Conservation (phyloP, 2,797 vertebrate species). For the Micrastur ruficollis region DNA sequence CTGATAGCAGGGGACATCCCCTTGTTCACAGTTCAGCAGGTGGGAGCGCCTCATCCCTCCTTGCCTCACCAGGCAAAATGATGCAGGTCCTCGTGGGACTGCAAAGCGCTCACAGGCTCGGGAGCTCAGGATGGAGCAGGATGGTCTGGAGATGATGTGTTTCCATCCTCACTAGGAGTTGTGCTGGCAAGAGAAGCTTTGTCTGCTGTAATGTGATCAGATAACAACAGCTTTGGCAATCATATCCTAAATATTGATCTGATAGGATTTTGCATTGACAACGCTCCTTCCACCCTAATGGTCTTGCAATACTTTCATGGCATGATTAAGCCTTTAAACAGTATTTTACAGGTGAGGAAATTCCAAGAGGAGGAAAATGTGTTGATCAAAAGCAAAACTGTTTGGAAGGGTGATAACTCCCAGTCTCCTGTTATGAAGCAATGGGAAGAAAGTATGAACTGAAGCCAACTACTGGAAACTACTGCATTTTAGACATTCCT, state of each 20-base stretch:
- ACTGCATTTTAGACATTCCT: background rate
- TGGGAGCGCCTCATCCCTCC: background rate
- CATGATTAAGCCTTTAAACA: background rate
- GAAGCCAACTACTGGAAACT: background rate
- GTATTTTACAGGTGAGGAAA: background rate
- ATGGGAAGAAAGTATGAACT: background rate
- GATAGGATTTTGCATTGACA: background rate
- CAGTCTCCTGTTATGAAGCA: background rate
- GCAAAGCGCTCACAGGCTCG: rapidly evolving
- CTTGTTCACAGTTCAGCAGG: background rate
- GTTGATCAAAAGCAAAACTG: background rate
- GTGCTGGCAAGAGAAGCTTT: too few relatives aligned
- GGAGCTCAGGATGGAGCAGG: background rate
- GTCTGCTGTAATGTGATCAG: background rate
- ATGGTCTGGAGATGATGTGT: background rate
- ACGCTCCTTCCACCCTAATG: background rate
- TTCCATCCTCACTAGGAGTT: background rate
- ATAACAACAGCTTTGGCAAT: background rate
- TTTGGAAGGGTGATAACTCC: background rate
- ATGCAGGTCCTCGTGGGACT: background rate
- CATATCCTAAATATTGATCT: rapidly evolving
- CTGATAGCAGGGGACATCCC: background rate
- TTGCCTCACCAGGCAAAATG: rapidly evolving
- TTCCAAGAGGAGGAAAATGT: background rate
- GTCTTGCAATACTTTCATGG: background rate